Conservation (phyloP, 2,797 vertebrate genomes). For the Malurus splendens region DNA sequence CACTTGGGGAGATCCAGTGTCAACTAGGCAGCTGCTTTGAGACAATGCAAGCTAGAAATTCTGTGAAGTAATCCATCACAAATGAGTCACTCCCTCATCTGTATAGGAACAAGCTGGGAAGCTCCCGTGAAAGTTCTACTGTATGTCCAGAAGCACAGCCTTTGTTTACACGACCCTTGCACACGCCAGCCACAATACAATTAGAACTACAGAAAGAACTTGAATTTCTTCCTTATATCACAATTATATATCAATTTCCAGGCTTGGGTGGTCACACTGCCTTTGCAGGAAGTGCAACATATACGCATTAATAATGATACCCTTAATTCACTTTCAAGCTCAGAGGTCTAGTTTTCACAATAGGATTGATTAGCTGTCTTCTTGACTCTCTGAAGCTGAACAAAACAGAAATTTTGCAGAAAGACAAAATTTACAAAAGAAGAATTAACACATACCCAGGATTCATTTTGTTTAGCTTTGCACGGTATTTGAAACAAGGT, state of each 20-base stretch:
- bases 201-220: neutral
- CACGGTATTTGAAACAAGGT: neutral
- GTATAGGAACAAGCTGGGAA: neutral
- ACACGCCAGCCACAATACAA: neutral
- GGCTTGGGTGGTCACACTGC: fast-evolving
- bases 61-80: neutral
- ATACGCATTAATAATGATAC: neutral
- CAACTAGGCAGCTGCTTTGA: neutral
- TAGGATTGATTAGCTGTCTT: fast-evolving
- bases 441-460: neutral
- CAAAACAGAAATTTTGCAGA: neutral
- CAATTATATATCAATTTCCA: neutral
- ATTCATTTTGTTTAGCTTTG: neutral
- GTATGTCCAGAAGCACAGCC: neutral
- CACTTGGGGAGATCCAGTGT: neutral
- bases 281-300: neutral
- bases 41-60: neutral
- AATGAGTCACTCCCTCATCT: neutral
- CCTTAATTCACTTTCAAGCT: neutral
- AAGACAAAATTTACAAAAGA: neutral
- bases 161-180: neutral
- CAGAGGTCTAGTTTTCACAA: neutral
- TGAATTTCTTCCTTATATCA: neutral
- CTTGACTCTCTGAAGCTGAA: neutral
- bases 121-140: neutral